These are phyloP conservation scores for Aphrophora alni DNA, from an alignment of 2,888 invertebrate species.

Conservation along the genomic window DNA sequence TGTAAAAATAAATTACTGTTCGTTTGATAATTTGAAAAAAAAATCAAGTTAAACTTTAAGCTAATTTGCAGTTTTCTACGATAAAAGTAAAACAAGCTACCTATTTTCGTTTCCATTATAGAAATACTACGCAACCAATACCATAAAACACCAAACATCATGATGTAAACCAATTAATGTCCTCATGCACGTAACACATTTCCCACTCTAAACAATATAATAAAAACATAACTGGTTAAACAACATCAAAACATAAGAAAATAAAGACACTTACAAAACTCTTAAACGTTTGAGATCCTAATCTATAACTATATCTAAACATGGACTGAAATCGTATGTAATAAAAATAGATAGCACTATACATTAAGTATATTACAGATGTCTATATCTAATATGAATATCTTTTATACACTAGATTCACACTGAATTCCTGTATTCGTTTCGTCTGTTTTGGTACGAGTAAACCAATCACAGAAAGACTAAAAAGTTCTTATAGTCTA, in stretches of 20 bases:
- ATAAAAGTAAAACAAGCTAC: too few species aligned
- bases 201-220: background rate
- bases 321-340: slow-evolving; percentile 27
- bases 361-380: slow-evolving; percentile 31
- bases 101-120: too few species aligned
- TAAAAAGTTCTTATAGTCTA: background rate
- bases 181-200: background rate
- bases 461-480: background rate
- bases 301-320: background rate
- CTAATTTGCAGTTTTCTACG: too few species aligned
- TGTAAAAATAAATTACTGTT: too few species aligned
- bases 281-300: background rate
- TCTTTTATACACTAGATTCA: background rate
- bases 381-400: background rate
- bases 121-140: too few species aligned
- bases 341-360: slow-evolving; percentile 36
- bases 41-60: too few species aligned
- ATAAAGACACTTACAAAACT: background rate
- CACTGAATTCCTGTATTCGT: background rate
- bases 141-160: too few species aligned
- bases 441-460: background rate
- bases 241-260: background rate
- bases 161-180: too few species aligned
- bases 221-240: background rate
- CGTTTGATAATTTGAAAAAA: too few species aligned